Percentiles rank a stretch among this genome's conserved stretches.
phyloP scores from a whole-genome alignment of 2,888 invertebrate species.

The Papilio protenor region DNA sequence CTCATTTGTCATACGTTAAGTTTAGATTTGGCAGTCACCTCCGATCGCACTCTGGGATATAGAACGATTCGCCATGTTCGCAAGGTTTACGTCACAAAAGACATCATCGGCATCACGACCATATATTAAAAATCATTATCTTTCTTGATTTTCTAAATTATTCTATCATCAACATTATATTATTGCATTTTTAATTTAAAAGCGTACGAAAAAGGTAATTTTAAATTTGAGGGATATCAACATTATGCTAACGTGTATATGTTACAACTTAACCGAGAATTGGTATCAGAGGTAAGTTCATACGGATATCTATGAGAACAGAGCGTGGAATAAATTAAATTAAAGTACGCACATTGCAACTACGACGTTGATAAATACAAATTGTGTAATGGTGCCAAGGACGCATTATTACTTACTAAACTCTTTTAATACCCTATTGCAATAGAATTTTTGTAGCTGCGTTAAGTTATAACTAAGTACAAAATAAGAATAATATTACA shows the following conservation, averaged over 20 bases:
- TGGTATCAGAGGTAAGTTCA: constrained; percentile 62
- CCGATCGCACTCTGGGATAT: no score
- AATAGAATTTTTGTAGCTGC: constrained; percentile 3
- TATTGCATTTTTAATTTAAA: no score
- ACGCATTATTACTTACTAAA: constrained; percentile 25
- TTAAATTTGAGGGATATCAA: constrained; percentile 50
- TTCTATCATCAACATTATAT: no score
- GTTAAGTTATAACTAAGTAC: neutral
- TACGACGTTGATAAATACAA: constrained; percentile 35
- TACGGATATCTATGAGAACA: constrained; percentile 57
- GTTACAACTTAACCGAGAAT: constrained; percentile 59
- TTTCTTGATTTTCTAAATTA: no score
- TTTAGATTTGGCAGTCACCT: no score
- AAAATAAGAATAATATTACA: neutral
- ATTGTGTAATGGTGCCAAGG: constrained; percentile 40
- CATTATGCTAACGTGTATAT: constrained; percentile 50
- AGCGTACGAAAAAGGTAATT: neutral
- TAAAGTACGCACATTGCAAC: constrained; percentile 44
- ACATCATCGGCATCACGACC: no score
- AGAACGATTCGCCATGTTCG: no score
- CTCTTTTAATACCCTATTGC: constrained; percentile 17
- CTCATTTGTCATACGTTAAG: no score
- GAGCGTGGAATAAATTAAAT: constrained; percentile 62
- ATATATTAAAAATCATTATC: no score
- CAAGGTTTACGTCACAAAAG: no score